Evolutionary conservation across 2,797 vertebrate species (phyloP).

Genomic region (Typhlichthys eigenmanni): DNA sequence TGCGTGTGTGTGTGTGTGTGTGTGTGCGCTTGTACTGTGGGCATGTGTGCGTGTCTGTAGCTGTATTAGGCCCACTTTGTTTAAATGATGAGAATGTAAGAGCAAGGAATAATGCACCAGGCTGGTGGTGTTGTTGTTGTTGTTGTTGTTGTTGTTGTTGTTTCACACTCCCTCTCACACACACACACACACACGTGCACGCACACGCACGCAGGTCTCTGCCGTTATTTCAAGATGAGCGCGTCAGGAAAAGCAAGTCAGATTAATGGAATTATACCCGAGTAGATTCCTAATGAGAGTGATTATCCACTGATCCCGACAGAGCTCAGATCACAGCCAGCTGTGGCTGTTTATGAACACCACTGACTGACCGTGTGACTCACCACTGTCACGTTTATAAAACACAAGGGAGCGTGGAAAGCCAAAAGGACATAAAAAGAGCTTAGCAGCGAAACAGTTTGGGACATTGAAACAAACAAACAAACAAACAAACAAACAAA

Average conservation of each 20-base stretch:
- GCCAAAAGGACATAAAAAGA: no score
- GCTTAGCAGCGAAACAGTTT: no score
- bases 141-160: constrained; percentile 12
- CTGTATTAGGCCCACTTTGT: constrained; percentile 8
- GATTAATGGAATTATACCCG: constrained; percentile 46
- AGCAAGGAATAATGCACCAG: constrained; percentile 5
- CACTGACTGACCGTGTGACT: constrained; percentile 38
- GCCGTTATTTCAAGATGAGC: constrained; percentile 51
- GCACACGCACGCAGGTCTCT: constrained; percentile 5
- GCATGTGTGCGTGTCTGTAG: constrained; percentile 5
- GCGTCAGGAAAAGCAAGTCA: constrained; percentile 36
- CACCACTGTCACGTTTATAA: constrained; percentile 29
- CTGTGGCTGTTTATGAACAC: constrained; percentile 16
- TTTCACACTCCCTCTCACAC: constrained; percentile 1
- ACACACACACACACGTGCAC: constrained; percentile 8
- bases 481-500: no score
- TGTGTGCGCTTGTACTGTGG: constrained; percentile 3
- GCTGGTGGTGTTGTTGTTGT: constrained; percentile 16
- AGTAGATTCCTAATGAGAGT: constrained; percentile 37
- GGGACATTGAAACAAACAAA: no score
- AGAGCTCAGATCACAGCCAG: constrained; percentile 7
- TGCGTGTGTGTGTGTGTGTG: constrained; percentile 1
- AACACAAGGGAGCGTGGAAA: background rate
- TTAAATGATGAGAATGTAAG: constrained; percentile 26
- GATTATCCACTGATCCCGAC: constrained; percentile 45